These are phyloP conservation scores for Lontra canadensis DNA, from an alignment of 2,113 vertebrate genomes.

Conservation along the genomic window DNA sequence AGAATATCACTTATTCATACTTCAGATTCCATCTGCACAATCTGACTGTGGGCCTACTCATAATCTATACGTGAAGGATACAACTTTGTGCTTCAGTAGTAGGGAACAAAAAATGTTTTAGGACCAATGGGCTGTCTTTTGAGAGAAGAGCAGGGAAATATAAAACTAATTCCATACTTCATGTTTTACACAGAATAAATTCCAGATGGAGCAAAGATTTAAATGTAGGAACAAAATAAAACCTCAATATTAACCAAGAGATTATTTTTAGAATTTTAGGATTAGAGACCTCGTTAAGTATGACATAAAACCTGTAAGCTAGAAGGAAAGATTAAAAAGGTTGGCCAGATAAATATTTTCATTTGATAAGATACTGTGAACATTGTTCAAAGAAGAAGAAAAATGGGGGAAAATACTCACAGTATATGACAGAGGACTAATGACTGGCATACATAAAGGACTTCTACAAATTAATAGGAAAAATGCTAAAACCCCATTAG, in stretches of 20 bases:
- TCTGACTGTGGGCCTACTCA: neutral
- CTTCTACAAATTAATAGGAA: neutral
- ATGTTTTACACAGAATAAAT: neutral
- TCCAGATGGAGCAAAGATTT: neutral
- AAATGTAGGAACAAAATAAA: neutral
- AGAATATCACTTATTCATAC: neutral
- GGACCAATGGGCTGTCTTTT: neutral
- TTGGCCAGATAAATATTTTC: neutral
- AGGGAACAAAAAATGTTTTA: neutral
- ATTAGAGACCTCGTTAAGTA: neutral
- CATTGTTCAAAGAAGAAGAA: neutral
- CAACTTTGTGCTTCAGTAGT: neutral
- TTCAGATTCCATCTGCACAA: neutral
- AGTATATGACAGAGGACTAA: neutral
- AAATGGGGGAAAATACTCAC: neutral
- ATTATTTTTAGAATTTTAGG: neutral
- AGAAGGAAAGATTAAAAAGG: neutral
- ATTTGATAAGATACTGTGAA: neutral
- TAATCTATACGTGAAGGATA: neutral
- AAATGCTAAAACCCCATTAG: neutral
- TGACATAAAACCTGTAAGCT: neutral
- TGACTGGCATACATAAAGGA: neutral
- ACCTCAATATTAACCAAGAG: neutral
- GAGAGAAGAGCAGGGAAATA: neutral
- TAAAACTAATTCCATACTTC: neutral